Base-by-base conservation (phyloP, 2,113 vertebrate genomes). In the Dromaius novaehollandiae region DNA sequence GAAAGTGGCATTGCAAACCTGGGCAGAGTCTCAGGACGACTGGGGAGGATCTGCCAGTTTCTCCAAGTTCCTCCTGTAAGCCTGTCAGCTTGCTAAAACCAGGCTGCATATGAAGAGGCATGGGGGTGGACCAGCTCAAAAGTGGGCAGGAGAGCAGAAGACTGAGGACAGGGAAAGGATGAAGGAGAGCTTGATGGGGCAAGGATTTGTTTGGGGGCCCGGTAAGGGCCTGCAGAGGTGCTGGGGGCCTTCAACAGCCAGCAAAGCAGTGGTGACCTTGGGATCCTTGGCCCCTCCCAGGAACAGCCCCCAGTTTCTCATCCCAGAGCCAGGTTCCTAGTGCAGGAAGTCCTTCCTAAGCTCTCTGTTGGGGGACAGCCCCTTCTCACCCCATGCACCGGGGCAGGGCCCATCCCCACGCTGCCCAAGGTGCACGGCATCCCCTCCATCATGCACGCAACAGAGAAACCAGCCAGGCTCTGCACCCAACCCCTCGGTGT, bases 1-100 rank as follows among this genome's bases (percentile, higher is more conserved):
- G 36, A 21, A 34, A 30, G 10, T 2, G 1, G 5, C 16, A 1
- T 70, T 61, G 25, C 61, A 60, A 38, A 4, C 30, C 48, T 17
- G 9, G 0, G 40, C 2, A 1, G 28, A 53, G 60, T 7, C 13
- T 11, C 1, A 0, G 24, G 36, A 34, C 5, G 48, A 18, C 4
- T 10, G 32, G 56, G 18, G 56, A 34, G 17, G 56, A 19, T 11
- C 56, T 60, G 56, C 56, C 10, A 17, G 30, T 34, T 60, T 34
- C 30, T 60, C 30, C 32, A 34, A 34, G 18, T 48, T 18, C 18
- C 18, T 48, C 46, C 46, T 19, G 46, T 48, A 19, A 19, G 46
- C 7, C 46, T 48, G 19, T 20, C 46, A 48, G 32, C 56, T 19
- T 34, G 32, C 56, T 17, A 30, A 34, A 34, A 34, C 30, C 56